A percentile compares a stretch with the other conserved stretches of the same genome.
phyloP scores from a whole-genome alignment of 1,140 invertebrate genomes.

The Danaus melanippus region DNA sequence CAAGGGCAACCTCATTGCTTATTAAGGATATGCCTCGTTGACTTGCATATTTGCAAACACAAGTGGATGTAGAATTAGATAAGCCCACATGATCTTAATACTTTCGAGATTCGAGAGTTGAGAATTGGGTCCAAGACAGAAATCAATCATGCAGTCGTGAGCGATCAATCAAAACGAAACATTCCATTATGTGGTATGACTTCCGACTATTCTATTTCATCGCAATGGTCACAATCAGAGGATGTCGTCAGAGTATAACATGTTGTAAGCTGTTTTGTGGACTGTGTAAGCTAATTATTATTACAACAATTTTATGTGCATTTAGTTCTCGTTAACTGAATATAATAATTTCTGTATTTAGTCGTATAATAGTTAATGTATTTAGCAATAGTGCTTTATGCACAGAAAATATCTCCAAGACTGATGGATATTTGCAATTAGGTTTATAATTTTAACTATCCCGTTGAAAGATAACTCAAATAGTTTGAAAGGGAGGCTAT shows the following conservation, averaged over 20 bases:
- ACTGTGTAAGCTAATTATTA: constrained; percentile 9
- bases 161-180: constrained; percentile 37
- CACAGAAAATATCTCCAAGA: too few species aligned
- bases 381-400: too few species aligned
- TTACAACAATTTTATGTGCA: too few species aligned
- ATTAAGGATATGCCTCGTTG: constrained; percentile 33
- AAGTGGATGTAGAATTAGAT: constrained; percentile 6
- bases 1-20: constrained; percentile 37
- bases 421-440: too few species aligned
- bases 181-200: constrained; percentile 30
- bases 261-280: constrained; percentile 10
- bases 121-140: constrained; percentile 18
- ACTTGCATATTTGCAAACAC: constrained; percentile 17
- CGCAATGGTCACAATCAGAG: constrained; percentile 13
- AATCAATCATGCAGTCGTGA: constrained; percentile 44
- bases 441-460: too few species aligned
- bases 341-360: too few species aligned
- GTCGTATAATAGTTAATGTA: too few species aligned
- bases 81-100: constrained; percentile 7
- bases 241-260: constrained; percentile 9
- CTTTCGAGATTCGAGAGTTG: constrained; percentile 19
- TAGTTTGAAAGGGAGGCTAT: background rate
- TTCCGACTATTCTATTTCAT: constrained; percentile 31
- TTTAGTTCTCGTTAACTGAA: too few species aligned
- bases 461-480: background rate